Evolutionary conservation across 2,888 invertebrate genomes (phyloP), one percentile per base, ranked within the genome.

Genomic region (Antheraea assamensis): DNA sequence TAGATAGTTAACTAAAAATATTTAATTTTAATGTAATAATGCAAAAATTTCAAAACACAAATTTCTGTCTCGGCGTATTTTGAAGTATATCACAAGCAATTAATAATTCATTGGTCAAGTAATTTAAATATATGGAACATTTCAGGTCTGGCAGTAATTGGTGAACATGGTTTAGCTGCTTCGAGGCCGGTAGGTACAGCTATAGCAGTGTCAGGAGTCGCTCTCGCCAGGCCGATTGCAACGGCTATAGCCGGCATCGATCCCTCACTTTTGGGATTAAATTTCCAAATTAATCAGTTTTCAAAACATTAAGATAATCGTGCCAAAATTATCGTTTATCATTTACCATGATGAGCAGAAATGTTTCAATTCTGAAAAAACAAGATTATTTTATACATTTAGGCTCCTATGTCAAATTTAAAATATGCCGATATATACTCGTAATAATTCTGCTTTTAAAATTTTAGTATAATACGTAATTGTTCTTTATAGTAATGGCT

Each of bases 181-280:
- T 96, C 97, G 10, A 96, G 96, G 78, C 97, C 97, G 0, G 89
- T 96, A 70, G 97, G 95, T 0, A 96, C 97, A 0, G 97, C 97
- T 0, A 95, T 97, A 0, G 97, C 97, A 0, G 95, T 95, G 0
- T 95, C 96, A 66, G 97, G 97, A 0, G 87, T 97, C 15, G 97
- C 97, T 0, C 92, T 97, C 5, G 96, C 97, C 0, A 93, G 96
- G 7, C 97, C 97, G 0, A 94, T 97, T 0, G 97, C 96, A 31
- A 97, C 97, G 0, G 97, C 97, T 10, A 96, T 97, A 55, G 97
- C 97, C 1, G 97, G 97, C 1, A 91, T 97, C 0, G 94, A 95
- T 75, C 96, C 96, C 0, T 1, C 80, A 0, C 13, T 71, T 0
- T 81, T 94, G 2, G 89, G 89, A 17, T 82, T 94, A 30, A 74